These are phyloP conservation scores for Drosophila merina DNA, from an alignment of 2,888 invertebrate species.

Conservation along the genomic window DNA sequence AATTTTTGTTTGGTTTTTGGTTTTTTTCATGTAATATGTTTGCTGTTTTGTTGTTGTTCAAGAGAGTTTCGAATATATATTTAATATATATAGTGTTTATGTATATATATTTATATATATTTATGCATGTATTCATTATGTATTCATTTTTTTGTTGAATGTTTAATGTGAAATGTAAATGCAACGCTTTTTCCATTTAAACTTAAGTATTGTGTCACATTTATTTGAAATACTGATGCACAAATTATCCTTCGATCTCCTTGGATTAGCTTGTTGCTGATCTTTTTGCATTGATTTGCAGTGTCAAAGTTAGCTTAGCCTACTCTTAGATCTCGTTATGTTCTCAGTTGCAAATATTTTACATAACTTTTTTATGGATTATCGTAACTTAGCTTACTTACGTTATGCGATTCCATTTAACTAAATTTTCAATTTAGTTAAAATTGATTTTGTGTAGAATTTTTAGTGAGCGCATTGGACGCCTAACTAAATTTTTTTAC, in stretches of 20 bases:
- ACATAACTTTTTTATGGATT: slow-evolving; percentile 56
- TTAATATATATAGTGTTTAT: slow-evolving; percentile 46
- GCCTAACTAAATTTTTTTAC: slow-evolving; percentile 56
- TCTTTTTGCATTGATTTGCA: slow-evolving; percentile 55
- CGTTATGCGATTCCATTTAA: slow-evolving; percentile 55
- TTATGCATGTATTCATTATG: slow-evolving; percentile 43
- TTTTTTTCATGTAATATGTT: slow-evolving; percentile 44
- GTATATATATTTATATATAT: slow-evolving; percentile 37
- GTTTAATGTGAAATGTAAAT: slow-evolving; percentile 69
- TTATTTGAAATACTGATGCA: slow-evolving; percentile 67
- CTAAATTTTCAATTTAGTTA: slow-evolving; percentile 71
- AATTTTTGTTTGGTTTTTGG: slow-evolving; percentile 6
- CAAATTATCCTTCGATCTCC: slow-evolving; percentile 39
- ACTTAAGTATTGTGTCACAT: slow-evolving; percentile 51
- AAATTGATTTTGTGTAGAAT: slow-evolving; percentile 65
- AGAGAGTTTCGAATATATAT: slow-evolving; percentile 62
- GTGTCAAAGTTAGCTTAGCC: slow-evolving; percentile 61
- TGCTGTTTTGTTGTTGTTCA: slow-evolving; percentile 51
- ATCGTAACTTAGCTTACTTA: slow-evolving; percentile 55
- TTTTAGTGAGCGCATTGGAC: slow-evolving; percentile 54
- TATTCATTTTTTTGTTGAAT: slow-evolving; percentile 36
- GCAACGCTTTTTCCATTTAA: slow-evolving; percentile 60
- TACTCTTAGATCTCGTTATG: slow-evolving; percentile 56
- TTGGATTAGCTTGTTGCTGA: slow-evolving; percentile 25
- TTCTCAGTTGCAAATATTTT: slow-evolving; percentile 70